These are phyloP conservation scores for Mormyrus lacerda DNA, from an alignment of 2,113 vertebrate genomes.

Conservation along the genomic window DNA sequence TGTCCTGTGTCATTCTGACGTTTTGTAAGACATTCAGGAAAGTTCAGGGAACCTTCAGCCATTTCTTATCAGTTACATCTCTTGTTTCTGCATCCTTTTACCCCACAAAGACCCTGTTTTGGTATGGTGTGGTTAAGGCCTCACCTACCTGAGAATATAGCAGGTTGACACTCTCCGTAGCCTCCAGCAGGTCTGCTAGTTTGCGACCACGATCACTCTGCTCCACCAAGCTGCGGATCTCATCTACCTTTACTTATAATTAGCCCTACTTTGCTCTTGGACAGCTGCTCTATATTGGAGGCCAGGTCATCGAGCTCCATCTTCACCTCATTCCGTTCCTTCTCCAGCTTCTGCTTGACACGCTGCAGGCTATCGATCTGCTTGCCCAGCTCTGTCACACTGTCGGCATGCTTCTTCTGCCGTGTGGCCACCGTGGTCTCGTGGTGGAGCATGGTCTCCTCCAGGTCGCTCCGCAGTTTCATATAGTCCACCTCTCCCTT, in stretches of 20 bases:
- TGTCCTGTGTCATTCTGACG: not conserved
- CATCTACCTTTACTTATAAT: constrained; percentile 57
- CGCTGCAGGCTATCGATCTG: constrained; percentile 84
- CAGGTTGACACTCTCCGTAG: constrained; percentile 78
- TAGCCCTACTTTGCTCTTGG: constrained; percentile 73
- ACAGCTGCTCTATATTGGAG: constrained; percentile 74
- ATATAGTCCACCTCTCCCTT: constrained; percentile 76
- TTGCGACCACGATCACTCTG: constrained; percentile 78
- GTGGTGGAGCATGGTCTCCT: constrained; percentile 77
- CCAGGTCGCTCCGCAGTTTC: constrained; percentile 78
- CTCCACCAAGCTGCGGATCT: constrained; percentile 71
- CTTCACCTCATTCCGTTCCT: constrained; percentile 80
- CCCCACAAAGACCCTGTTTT: not conserved
- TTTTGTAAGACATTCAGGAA: not conserved
- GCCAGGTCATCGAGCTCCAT: constrained; percentile 83
- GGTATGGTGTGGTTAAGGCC: not conserved
- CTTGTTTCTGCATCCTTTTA: not conserved
- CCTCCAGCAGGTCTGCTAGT: constrained; percentile 78
- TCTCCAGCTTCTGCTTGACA: constrained; percentile 87
- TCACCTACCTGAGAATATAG: constrained; percentile 75
- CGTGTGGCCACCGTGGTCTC: constrained; percentile 67
- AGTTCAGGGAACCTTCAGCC: not conserved
- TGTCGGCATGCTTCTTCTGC: constrained; percentile 80
- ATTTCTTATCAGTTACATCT: not conserved
- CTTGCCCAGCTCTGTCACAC: constrained; percentile 70